Percentiles rank a stretch among this genome's conserved stretches.
phyloP scores from a whole-genome alignment of 2,113 vertebrate genomes.

The Platysternon megacephalum region DNA sequence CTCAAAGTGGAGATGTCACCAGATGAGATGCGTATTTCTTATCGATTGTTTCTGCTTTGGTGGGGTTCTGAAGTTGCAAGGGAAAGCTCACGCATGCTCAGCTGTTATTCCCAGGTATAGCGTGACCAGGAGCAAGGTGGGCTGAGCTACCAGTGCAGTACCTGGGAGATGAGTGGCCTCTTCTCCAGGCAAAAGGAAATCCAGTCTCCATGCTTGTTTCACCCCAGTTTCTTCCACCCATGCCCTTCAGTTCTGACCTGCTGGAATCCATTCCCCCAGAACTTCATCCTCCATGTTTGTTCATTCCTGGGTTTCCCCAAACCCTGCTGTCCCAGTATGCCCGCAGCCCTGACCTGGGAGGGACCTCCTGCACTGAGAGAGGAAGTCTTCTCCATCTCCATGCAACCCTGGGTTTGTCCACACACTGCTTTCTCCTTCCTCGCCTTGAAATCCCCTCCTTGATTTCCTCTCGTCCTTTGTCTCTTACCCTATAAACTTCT shows the following conservation, averaged over 20 bases:
- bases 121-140: too few species aligned
- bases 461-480: not conserved
- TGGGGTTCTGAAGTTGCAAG: rapidly evolving
- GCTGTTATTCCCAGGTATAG: not conserved
- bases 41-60: rapidly evolving
- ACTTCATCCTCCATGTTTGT: not conserved
- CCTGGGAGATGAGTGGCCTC: not conserved
- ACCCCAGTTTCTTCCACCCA: not conserved
- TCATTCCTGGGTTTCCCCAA: not conserved
- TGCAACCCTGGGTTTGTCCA: too few species aligned
- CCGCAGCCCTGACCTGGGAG: not conserved
- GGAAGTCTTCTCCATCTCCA: not conserved
- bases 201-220: not conserved
- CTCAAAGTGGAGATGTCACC: not conserved
- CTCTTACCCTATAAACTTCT: not conserved
- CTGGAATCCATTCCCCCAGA: not conserved
- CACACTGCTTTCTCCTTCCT: not conserved
- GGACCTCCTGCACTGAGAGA: not conserved
- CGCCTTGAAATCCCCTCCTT: not conserved
- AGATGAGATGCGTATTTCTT: not conserved
- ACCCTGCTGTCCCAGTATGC: not conserved
- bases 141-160: too few species aligned
- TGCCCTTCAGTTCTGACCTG: not conserved
- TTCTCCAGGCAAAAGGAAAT: not conserved
- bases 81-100: not conserved